Percentiles rank a stretch among this genome's conserved stretches.
Evolutionary conservation across 2,888 invertebrate genomes (phyloP).

Genomic region (Ectemnius continuus): DNA sequence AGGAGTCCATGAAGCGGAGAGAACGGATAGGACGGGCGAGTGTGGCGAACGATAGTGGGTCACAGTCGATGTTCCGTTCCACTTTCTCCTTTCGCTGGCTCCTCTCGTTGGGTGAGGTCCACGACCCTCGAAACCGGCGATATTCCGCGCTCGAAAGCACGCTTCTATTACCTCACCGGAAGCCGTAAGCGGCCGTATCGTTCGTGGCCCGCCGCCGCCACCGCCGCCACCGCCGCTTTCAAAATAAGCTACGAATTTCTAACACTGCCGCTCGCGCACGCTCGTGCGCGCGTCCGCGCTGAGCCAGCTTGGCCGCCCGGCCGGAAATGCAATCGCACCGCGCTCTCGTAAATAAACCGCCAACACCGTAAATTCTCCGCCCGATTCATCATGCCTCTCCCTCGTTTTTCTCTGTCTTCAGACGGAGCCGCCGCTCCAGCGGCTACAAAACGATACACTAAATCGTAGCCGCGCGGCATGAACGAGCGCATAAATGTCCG

Average conservation of each 20-base stretch:
- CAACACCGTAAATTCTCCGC: neutral
- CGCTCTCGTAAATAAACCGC: constrained; percentile 2
- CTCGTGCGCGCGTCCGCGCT: neutral
- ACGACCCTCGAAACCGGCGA: constrained; percentile 22
- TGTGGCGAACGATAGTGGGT: constrained; percentile 54
- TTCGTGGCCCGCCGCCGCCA: constrained; percentile 8
- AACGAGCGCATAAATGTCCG: constrained; percentile 1
- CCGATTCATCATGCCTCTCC: constrained; percentile 2
- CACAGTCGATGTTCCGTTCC: constrained; percentile 62
- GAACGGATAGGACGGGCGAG: constrained; percentile 8
- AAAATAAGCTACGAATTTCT: constrained; percentile 1
- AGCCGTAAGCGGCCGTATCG: constrained; percentile 23
- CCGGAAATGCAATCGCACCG: constrained; percentile 3
- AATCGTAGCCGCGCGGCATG: neutral
- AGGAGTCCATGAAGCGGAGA: neutral
- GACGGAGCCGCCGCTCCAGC: neutral
- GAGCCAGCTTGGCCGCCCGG: neutral
- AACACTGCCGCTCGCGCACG: too few species aligned
- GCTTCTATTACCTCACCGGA: constrained; percentile 32
- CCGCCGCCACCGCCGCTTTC: too few species aligned
- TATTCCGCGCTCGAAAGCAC: constrained; percentile 1
- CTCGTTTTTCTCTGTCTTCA: constrained; percentile 7
- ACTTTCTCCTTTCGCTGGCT: constrained; percentile 71
- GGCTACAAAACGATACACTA: neutral
- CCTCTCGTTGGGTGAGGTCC: constrained; percentile 55